Evolutionary conservation across 2,113 vertebrate species (phyloP).

Genomic region (Syngnathus scovelli): DNA sequence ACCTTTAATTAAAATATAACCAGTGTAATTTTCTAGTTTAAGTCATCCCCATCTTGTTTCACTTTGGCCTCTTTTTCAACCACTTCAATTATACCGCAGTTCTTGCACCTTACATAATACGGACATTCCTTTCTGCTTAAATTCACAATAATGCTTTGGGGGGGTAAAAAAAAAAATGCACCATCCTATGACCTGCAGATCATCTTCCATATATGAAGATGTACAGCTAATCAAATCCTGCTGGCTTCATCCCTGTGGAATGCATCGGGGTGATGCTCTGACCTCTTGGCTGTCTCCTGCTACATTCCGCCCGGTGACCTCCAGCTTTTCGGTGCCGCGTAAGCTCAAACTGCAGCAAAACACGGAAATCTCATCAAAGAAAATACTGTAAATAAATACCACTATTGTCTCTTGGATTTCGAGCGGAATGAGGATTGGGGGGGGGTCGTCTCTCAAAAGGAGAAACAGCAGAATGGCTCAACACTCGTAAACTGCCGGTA

Average conservation of each 20-base stretch:
- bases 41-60: slow-evolving; percentile 17
- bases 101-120: slow-evolving; percentile 52
- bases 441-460: slow-evolving; percentile 17
- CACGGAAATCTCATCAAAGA: background rate
- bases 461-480: slow-evolving; percentile 34
- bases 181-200: background rate
- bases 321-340: slow-evolving; percentile 5
- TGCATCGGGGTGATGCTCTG: background rate
- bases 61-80: slow-evolving; percentile 22
- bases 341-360: slow-evolving; percentile 4
- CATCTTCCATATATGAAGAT: background rate
- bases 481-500: slow-evolving; percentile 46
- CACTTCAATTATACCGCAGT: slow-evolving; percentile 15
- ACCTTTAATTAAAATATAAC: too few species aligned
- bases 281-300: slow-evolving; percentile 14
- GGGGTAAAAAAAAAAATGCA: background rate
- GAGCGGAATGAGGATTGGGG: background rate
- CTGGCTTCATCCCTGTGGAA: background rate
- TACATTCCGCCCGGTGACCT: slow-evolving; percentile 22
- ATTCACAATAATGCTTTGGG: slow-evolving; percentile 42
- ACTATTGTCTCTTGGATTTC: background rate
- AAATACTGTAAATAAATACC: slow-evolving; percentile 2
- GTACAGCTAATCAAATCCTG: background rate
- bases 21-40: too few species aligned
- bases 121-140: slow-evolving; percentile 62